These are phyloP conservation scores for Philhelius pedissequus DNA, from an alignment of 2,888 invertebrate genomes.

Conservation along the genomic window DNA sequence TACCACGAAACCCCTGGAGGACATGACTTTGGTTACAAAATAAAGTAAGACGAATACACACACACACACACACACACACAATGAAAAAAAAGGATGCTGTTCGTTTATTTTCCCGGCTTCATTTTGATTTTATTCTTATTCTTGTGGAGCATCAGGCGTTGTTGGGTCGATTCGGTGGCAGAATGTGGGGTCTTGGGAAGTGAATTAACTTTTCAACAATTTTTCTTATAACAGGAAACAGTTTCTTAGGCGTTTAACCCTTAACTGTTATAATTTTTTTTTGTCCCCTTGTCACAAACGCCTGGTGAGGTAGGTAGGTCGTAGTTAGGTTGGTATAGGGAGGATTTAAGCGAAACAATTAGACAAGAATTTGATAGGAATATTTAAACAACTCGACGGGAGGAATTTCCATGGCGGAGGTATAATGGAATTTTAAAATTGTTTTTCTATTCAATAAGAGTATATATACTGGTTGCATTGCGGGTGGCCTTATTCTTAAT, in stretches of 20 bases:
- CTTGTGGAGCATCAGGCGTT: background rate
- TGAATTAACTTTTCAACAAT: slow-evolving; percentile 66
- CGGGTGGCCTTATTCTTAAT: background rate
- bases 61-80: background rate
- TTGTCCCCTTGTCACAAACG: background rate
- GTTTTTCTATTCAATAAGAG: slow-evolving; percentile 14
- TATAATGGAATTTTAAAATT: slow-evolving; percentile 26
- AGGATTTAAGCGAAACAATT: slow-evolving; percentile 50
- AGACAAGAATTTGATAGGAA: slow-evolving; percentile 54
- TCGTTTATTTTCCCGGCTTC: slow-evolving; percentile 33
- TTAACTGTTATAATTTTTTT: slow-evolving; percentile 1
- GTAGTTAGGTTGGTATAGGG: background rate
- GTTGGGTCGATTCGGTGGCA: background rate
- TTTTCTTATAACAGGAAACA: slow-evolving; percentile 17
- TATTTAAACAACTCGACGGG: slow-evolving; percentile 30
- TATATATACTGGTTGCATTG: background rate
- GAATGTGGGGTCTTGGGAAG: slow-evolving; percentile 11
- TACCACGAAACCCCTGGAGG: slow-evolving; percentile 45
- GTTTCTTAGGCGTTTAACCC: slow-evolving; percentile 25
- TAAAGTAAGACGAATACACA: background rate
- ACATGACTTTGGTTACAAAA: slow-evolving; percentile 49
- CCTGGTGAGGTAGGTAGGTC: too few species aligned
- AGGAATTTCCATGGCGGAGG: slow-evolving; percentile 9
- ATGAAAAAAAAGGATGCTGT: background rate
- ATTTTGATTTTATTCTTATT: slow-evolving; percentile 27